Percentiles rank a stretch among this genome's conserved stretches.
Evolutionary conservation across 2,797 vertebrate genomes (phyloP).

Genomic region (Rhincodon typus): DNA sequence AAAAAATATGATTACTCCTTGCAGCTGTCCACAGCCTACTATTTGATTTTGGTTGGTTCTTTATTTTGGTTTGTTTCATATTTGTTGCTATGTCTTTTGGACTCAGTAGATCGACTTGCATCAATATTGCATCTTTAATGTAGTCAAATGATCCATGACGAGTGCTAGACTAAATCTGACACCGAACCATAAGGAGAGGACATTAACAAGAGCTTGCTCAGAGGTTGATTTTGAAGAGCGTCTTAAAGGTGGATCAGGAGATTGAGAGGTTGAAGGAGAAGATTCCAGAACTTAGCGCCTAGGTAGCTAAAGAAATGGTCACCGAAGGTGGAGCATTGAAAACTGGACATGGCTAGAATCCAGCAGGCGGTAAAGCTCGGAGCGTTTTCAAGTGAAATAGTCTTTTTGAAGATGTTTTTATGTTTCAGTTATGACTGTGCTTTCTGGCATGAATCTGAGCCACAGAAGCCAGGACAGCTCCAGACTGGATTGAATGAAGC

Average conservation of each 20-base stretch:
- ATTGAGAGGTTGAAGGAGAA: not conserved
- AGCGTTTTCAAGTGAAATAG: not conserved
- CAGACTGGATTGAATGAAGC: not conserved
- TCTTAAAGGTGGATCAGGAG: not conserved
- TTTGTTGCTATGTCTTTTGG: not conserved
- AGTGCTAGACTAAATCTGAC: not conserved
- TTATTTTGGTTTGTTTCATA: not conserved
- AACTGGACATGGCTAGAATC: not conserved
- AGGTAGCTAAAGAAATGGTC: not conserved
- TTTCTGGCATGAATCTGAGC: not conserved
- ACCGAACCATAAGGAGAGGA: not conserved
- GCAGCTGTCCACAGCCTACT: not conserved
- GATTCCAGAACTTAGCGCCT: not conserved
- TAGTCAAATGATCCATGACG: not conserved
- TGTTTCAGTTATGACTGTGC: not conserved
- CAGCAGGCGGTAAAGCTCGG: not conserved
- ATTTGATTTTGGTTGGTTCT: not conserved
- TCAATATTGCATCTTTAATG: not conserved
- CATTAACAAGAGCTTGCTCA: not conserved
- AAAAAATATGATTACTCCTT: not conserved
- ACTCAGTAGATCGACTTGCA: not conserved
- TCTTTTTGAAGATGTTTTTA: not conserved
- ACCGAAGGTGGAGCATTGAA: not conserved
- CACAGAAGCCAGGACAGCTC: not conserved
- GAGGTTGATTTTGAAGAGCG: not conserved